Evolutionary conservation across 2,113 vertebrate genomes (phyloP).

Genomic region (Labrus mixtus): DNA sequence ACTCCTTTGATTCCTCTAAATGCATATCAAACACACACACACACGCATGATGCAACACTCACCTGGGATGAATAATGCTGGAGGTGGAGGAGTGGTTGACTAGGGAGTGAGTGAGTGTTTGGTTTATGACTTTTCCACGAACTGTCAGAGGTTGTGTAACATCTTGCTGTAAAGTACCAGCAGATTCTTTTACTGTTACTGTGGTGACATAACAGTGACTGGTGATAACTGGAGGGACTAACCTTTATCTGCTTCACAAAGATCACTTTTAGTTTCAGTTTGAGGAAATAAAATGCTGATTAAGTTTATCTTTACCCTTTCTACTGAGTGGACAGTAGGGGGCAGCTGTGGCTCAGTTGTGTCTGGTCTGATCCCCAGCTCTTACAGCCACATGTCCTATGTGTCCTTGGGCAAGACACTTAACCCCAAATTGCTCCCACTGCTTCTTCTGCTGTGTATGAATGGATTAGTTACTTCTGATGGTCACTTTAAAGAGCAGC

Average conservation of each 20-base stretch:
- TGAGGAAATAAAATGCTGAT: background rate
- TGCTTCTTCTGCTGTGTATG: too few relatives aligned
- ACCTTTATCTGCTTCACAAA: background rate
- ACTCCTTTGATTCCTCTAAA: background rate
- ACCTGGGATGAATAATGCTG: background rate
- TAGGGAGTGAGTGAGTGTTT: constrained; percentile 7
- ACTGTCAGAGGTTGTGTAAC: constrained; percentile 11
- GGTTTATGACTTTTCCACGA: constrained; percentile 14
- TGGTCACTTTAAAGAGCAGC: too few relatives aligned
- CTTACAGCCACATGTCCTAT: too few relatives aligned
- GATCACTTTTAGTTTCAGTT: background rate
- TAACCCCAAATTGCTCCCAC: too few relatives aligned
- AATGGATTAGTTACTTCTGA: too few relatives aligned
- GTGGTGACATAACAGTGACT: background rate
- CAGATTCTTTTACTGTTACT: background rate
- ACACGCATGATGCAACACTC: constrained; percentile 20
- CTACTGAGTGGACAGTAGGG: too few relatives aligned
- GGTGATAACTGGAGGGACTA: background rate
- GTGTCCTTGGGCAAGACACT: too few relatives aligned
- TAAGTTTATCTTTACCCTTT: too few relatives aligned
- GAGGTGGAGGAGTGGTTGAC: constrained; percentile 29
- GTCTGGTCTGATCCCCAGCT: too few relatives aligned
- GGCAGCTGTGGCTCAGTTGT: too few relatives aligned
- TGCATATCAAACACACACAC: background rate
- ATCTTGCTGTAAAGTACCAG: constrained; percentile 10